Base-by-base conservation (phyloP, 2,888 invertebrate genomes). In the Drosophila affinis region DNA sequence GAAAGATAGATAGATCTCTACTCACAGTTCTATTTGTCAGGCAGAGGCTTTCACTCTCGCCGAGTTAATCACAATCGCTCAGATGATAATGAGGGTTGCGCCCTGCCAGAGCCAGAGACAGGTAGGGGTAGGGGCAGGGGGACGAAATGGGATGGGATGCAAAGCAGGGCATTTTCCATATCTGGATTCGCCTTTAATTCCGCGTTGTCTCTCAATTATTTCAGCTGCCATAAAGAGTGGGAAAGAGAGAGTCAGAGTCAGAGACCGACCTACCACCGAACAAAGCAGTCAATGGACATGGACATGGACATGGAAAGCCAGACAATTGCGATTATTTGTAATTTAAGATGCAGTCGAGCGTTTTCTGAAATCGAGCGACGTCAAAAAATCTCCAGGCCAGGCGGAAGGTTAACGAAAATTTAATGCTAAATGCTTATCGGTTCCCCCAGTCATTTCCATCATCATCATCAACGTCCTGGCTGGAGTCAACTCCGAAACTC, bases 321-420 rank as follows among this genome's bases (percentile, higher is more conserved):
- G 78, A 86, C 89, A 88, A 89, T 88, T 88, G 89, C 87, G 88
- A 90, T 89, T 90, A 89, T 87, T 90, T 90, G 91, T 89, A 90
- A 90, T 91, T 90, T 75, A 89, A 90, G 90, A 90, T 81, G 91
- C 90, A 89, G 81, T 85, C 90, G 89, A 87, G 91, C 91, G 84
- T 89, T 89, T 82, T 78, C 76, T 55, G 78, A 79, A 89, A 86
- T 87, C 78, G 77, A 81, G 88, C 88, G 77, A 87, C 87, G 89
- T 87, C 80, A 89, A 87, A 89, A 87, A 87, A 75, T 77, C 70
- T 59, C 56, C 77, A 58, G 77, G 79, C 56, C 78, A 60, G 77
- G 79, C 82, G 78, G 83, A 79, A 87, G 82, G 81, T 85, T 87
- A 85, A 87, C 77, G 81, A 80, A 78, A 81, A 72, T 79, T 79